Base-by-base conservation (phyloP, 2,888 invertebrate genomes). In the Drosophila cognata region DNA sequence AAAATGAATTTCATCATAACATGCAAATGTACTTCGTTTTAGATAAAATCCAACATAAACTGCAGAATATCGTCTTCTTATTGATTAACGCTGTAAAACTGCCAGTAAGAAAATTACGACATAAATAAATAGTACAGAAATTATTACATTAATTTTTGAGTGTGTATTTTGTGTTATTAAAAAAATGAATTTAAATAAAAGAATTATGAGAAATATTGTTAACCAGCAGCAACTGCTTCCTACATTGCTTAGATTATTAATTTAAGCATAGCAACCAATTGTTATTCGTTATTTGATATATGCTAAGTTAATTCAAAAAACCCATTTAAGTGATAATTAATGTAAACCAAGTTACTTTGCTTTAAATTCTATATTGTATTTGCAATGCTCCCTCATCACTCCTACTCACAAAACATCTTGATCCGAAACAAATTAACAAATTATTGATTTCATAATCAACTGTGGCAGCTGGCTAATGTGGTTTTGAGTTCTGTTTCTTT, bases 371-470 rank as follows among this genome's bases (percentile, higher is more conserved):
- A 41, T 1, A 0, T 21, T 43, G 10, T 43, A 11, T 5, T 11
- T 0, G 11, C 10, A 43, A 11, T 35, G 4, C 2, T 35, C 35
- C 13, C 13, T 35, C 35, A 4, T 0, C 35, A 13, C 13, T 35
- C 13, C 35, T n/a, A n/a, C n/a, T n/a, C n/a, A n/a, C 21, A 25
- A 11, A 35, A 51, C 11, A 48, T 41, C 35, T 60, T 29, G 16
- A 7, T 7, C 21, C 46, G 18, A 21, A 56, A 53, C 18, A 53
- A 56, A 31, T 46, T 56, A 41, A 29, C 36, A 68, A 76, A 50
- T 60, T 50, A 65, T 67, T 51, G 28, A 73, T 46, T 63, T 35
- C 18, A 11, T 48, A 59, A 56, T n/a, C 21, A 57, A 43, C 21
- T 59, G 71, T 51, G 13, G 13, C 48, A 52, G 53, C 41, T 41